Evolutionary conservation across 1,140 invertebrate species (phyloP).

Genomic region (Yoshiicerus persimilis): DNA sequence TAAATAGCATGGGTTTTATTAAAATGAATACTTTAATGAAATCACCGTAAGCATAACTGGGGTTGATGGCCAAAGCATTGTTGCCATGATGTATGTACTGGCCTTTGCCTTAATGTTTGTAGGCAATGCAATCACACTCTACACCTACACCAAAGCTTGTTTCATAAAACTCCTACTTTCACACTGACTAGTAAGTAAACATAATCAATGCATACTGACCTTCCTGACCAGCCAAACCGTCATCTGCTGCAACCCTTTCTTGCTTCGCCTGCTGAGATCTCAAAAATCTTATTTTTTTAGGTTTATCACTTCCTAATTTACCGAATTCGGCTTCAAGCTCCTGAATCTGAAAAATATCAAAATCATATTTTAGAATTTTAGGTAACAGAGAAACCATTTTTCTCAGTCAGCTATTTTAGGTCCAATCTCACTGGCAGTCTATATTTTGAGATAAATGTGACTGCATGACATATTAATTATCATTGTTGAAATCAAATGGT

Average conservation of each 20-base stretch:
- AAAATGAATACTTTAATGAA: background rate
- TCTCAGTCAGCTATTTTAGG: no score
- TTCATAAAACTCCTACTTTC: background rate
- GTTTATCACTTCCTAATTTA: constrained; percentile 70
- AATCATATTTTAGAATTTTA: background rate
- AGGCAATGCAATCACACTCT: background rate
- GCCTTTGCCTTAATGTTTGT: background rate
- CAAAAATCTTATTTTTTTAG: constrained; percentile 75
- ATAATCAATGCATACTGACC: background rate
- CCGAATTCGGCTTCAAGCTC: constrained; percentile 88
- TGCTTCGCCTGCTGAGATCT: constrained; percentile 85
- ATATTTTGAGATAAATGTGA: no score
- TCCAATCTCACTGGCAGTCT: no score
- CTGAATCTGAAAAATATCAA: constrained; percentile 63
- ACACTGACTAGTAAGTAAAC: background rate
- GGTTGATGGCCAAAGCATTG: background rate
- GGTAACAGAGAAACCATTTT: no score
- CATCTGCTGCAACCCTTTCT: constrained; percentile 62
- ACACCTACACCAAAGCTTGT: background rate
- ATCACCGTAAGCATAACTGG: background rate
- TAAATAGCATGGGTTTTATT: background rate
- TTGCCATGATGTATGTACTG: background rate
- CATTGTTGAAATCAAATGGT: no score
- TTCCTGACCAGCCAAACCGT: constrained; percentile 53
- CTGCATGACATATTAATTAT: no score